These are phyloP conservation scores for Agapornis roseicollis DNA, from an alignment of 2,113 vertebrate genomes.

Conservation along the genomic window DNA sequence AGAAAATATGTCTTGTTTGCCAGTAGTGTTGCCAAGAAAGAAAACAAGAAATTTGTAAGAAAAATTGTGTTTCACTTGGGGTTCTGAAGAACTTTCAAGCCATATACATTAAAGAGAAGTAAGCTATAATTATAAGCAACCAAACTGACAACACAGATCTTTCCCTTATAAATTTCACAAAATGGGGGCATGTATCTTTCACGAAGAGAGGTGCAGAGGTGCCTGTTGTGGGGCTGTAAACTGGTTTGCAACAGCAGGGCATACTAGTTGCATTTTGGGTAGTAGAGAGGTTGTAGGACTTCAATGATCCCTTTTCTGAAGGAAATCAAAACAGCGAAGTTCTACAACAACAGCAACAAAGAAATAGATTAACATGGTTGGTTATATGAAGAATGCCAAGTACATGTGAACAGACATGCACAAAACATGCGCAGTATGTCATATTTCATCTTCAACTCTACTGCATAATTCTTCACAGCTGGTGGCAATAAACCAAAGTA, in stretches of 20 bases:
- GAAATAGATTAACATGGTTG: neutral
- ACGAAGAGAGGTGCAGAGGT: neutral
- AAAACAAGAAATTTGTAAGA: neutral
- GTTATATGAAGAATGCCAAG: neutral
- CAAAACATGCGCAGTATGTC: neutral
- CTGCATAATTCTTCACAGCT: neutral
- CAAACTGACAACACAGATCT: neutral
- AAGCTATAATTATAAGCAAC: neutral
- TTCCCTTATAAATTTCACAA: neutral
- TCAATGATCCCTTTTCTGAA: neutral
- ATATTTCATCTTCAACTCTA: neutral
- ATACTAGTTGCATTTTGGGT: rapidly evolving
- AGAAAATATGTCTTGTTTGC: neutral
- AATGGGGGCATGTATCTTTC: neutral
- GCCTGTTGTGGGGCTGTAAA: neutral
- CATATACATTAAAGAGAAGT: neutral
- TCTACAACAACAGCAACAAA: neutral
- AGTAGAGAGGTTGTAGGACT: neutral
- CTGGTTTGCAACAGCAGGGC: neutral
- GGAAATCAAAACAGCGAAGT: neutral
- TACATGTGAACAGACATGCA: neutral
- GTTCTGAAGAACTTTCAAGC: neutral
- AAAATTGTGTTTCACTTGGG: neutral
- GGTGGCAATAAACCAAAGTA: neutral
- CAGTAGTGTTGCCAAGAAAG: neutral